Percentiles rank a stretch among this genome's conserved stretches.
Conservation (phyloP, 2,888 invertebrate genomes). For the Lucinisca nassula region DNA sequence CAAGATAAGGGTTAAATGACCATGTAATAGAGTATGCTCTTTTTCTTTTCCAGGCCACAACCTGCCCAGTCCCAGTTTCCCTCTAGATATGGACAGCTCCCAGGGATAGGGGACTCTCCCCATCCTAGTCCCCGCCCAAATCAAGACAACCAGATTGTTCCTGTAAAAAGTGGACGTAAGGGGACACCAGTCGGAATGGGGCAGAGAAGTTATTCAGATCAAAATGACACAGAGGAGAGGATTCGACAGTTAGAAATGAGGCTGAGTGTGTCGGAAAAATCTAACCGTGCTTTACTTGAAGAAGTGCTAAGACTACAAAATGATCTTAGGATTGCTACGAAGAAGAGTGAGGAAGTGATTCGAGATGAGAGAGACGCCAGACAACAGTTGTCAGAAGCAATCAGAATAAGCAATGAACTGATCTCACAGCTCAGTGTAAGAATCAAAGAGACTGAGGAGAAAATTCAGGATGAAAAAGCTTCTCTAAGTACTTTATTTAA, state of each 20-base stretch:
- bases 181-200: slow-evolving; percentile 44
- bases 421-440: slow-evolving; percentile 83
- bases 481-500: slow-evolving; percentile 82
- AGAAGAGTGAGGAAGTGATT: slow-evolving; percentile 84
- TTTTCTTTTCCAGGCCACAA: slow-evolving; percentile 67
- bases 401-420: slow-evolving; percentile 85
- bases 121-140: slow-evolving; percentile 48
- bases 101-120: slow-evolving; percentile 75
- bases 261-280: slow-evolving; percentile 86
- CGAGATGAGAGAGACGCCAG: slow-evolving; percentile 85
- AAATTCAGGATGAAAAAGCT: slow-evolving; percentile 83
- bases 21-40: no score
- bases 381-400: slow-evolving; percentile 84
- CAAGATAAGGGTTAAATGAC: no score
- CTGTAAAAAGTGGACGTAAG: slow-evolving; percentile 59
- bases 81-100: slow-evolving; percentile 77
- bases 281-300: slow-evolving; percentile 87
- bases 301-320: slow-evolving; percentile 87
- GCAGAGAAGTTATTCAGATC: slow-evolving; percentile 51
- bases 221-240: slow-evolving; percentile 79
- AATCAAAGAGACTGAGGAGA: slow-evolving; percentile 86
- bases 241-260: slow-evolving; percentile 85
- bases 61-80: slow-evolving; percentile 74
- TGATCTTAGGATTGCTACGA: slow-evolving; percentile 82
- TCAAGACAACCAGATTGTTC: slow-evolving; percentile 74